phyloP scores from a whole-genome alignment of 2,797 vertebrate species.

The Helostoma temminkii region DNA sequence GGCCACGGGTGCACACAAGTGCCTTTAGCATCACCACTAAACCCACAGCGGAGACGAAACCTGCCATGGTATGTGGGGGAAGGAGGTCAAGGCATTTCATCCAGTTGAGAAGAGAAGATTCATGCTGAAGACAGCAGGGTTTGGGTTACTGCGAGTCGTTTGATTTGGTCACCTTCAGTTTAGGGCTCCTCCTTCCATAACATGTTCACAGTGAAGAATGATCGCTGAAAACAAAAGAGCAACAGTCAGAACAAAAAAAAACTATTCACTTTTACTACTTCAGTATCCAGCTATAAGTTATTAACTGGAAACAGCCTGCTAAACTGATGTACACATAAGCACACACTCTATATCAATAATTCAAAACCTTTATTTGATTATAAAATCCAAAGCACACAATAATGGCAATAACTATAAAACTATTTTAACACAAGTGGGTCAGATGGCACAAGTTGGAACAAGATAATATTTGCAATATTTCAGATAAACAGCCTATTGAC shows the following conservation, averaged over 20 bases:
- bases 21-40: slow-evolving; percentile 65
- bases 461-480: background rate
- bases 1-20: slow-evolving; percentile 42
- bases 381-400: background rate
- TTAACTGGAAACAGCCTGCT: background rate
- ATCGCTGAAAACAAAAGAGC: slow-evolving; percentile 49
- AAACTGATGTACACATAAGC: background rate
- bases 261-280: background rate
- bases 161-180: slow-evolving; percentile 33
- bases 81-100: slow-evolving; percentile 82
- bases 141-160: slow-evolving; percentile 7
- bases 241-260: slow-evolving; percentile 31
- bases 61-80: slow-evolving; percentile 73
- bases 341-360: background rate
- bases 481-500: no score
- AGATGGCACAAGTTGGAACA: background rate
- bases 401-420: background rate
- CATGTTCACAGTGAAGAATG: slow-evolving; percentile 25
- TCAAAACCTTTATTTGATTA: background rate
- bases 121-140: slow-evolving; percentile 15
- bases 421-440: background rate
- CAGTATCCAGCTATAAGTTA: background rate
- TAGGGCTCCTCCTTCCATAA: slow-evolving; percentile 40
- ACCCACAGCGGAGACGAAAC: slow-evolving; percentile 70
- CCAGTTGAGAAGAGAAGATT: slow-evolving; percentile 46